Evolutionary conservation across 2,113 vertebrate genomes (phyloP).

Genomic region (Ceuthmochares aereus): DNA sequence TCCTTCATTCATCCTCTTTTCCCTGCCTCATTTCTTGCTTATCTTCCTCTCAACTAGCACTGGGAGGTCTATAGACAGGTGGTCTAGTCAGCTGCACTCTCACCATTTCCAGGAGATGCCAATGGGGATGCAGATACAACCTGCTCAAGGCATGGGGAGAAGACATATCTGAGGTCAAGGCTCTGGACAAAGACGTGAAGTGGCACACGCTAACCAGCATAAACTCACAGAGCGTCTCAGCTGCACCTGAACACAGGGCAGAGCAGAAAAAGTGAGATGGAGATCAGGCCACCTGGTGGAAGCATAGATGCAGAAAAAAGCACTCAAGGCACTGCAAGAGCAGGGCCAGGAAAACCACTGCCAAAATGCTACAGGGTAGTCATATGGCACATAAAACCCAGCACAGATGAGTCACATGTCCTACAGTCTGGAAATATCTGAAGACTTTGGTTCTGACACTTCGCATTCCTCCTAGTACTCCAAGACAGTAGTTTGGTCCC

Average conservation of each 20-base stretch:
- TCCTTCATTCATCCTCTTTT: slow-evolving; percentile 32
- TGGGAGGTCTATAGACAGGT: background rate
- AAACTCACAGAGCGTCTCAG: accelerated
- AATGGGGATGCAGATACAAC: background rate
- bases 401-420: background rate
- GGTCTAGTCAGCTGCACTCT: background rate
- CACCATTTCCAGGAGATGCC: background rate
- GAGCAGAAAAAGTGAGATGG: background rate
- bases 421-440: background rate
- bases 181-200: background rate
- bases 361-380: background rate
- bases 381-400: background rate
- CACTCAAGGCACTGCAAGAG: background rate
- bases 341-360: background rate
- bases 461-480: background rate
- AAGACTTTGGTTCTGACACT: accelerated
- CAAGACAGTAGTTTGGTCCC: background rate
- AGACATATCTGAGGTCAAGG: background rate
- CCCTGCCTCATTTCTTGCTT: background rate
- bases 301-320: background rate
- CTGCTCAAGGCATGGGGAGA: background rate
- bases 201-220: background rate
- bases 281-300: background rate
- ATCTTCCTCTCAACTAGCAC: background rate
- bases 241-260: accelerated